Evolutionary conservation across 92 coral and sea anemone genomes (phyloP).

Genomic region (Siderastrea radians): DNA sequence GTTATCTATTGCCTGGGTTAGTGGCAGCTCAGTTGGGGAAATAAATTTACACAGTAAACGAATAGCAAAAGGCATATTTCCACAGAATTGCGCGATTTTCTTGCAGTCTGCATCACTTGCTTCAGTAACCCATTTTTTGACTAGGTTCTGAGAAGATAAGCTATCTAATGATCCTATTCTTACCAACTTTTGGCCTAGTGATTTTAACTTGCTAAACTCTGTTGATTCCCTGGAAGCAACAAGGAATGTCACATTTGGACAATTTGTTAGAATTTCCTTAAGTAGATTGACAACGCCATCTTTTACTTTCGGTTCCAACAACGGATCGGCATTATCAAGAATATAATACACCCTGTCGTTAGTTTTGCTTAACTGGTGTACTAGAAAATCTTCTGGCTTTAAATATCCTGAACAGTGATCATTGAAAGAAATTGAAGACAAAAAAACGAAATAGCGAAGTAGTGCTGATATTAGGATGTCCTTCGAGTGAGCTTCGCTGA

Average conservation of each 20-base stretch:
- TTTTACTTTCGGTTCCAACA: background rate
- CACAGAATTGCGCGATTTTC: conserved; percentile 21
- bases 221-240: conserved; percentile 11
- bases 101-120: background rate
- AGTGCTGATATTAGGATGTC: background rate
- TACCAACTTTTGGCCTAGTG: background rate
- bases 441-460: no score
- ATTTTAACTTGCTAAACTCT: background rate
- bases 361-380: background rate
- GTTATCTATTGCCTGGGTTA: background rate
- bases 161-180: background rate
- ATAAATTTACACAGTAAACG: background rate
- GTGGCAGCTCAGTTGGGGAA: background rate
- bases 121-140: background rate
- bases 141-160: background rate
- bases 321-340: conserved; percentile 28
- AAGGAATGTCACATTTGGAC: background rate
- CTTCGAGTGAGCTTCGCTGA: background rate
- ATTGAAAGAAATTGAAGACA: no score
- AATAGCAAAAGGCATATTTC: conserved; percentile 36
- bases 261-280: background rate
- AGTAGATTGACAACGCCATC: background rate
- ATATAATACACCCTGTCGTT: background rate
- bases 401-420: background rate
- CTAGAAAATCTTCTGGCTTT: conserved; percentile 1